Base-by-base conservation (phyloP, 2,113 vertebrate species). In the Petrocephalus microphthalmus region DNA sequence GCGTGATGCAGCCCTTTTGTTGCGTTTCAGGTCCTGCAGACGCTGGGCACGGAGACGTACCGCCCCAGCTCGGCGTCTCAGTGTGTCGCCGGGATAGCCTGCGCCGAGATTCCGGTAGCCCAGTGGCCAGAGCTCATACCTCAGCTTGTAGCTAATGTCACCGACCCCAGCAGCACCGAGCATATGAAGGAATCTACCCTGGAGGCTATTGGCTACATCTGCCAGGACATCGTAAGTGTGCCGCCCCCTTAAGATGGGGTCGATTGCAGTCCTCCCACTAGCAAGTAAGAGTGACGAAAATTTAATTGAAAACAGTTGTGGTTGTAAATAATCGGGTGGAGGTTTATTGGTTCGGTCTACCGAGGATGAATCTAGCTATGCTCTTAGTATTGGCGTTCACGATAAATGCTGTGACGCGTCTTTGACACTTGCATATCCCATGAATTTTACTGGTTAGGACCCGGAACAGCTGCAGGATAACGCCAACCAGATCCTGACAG, bases 131-230 rank as follows among this genome's bases (percentile, higher is more conserved):
- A 99, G 89, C 97, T 99, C 90, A 98, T 99, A 91, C 97, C 98
- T 1, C 98, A 99, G 92, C 95, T 99, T 91, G 97, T 99, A 81
- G 96, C 98, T 29, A 99, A 99, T 29, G 98, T 99, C 42, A 99
- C 98, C 0, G 97, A 98, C 89, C 97, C 97, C 25, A 97, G 96
- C 92, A 99, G 98, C 93, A 99, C 98, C 0, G 98, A 99, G 87
- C 98, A 99, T 93, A 99, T 99, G 98, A 99, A 99, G 94, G 98
- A 99, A 93, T 99, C 98, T 0, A 99, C 98, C 42, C 94, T 99
- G 94, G 98, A 99, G 95, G 98, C 98, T 92, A 99, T 99, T 11
- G 98, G 98, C 0, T 99, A 99, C 95, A 99, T 99, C 94, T 99
- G 98, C 92, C 98, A 99, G 96, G 98, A 99, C 92, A 99, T 99